Percentiles rank a stretch among this genome's conserved stretches.
Conservation (phyloP, 2,888 invertebrate genomes). For the Melinaea marsaeus region DNA sequence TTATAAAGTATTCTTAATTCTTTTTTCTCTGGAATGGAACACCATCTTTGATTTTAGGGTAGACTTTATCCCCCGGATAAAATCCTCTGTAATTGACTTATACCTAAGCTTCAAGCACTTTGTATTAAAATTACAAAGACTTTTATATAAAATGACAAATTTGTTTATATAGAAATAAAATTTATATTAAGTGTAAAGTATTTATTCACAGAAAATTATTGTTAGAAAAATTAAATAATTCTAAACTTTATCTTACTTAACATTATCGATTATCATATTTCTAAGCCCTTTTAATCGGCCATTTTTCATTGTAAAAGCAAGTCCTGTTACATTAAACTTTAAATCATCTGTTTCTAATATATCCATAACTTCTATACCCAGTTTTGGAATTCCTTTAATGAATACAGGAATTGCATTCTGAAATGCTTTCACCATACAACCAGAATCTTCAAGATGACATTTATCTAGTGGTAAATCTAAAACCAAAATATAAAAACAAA, state of each 20-base stretch:
- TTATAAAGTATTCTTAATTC: conserved; percentile 17
- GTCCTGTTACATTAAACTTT: conserved; percentile 52
- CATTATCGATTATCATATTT: conserved; percentile 20
- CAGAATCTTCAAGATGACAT: conserved; percentile 28
- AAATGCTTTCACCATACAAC: conserved; percentile 25
- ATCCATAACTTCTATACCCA: conserved; percentile 47
- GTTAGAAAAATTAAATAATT: background rate
- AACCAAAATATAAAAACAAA: too few relatives aligned
- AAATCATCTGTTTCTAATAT: conserved; percentile 46
- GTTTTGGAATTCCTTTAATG: conserved; percentile 47
- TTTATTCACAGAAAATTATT: too few relatives aligned
- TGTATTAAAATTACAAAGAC: too few relatives aligned
- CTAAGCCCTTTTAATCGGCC: conserved; percentile 28
- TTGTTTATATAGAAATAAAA: too few relatives aligned
- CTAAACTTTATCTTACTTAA: conserved; percentile 13
- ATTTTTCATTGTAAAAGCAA: conserved; percentile 47
- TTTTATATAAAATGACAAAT: too few relatives aligned
- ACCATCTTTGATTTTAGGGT: background rate
- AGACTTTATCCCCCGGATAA: too few relatives aligned
- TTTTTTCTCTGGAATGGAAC: conserved; percentile 10
- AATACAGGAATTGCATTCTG: conserved; percentile 34
- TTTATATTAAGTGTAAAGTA: too few relatives aligned
- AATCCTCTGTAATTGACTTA: too few relatives aligned
- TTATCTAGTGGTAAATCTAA: conserved; percentile 23
- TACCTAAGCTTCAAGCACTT: too few relatives aligned